Conservation (phyloP, 2,113 vertebrate genomes). For the Perca schrenkii region DNA sequence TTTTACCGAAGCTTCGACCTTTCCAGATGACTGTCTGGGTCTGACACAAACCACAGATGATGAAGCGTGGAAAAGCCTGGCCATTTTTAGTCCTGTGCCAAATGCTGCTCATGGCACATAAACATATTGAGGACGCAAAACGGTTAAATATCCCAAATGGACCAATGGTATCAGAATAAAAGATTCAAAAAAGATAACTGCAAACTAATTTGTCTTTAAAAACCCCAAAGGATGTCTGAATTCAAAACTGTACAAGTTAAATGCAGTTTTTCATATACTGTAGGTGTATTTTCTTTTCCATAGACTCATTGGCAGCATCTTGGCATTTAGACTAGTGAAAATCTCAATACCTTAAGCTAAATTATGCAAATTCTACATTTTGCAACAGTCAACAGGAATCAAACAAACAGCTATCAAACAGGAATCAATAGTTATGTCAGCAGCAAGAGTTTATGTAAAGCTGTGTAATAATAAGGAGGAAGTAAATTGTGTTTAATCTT, state of each 20-base stretch:
- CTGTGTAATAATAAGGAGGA: constrained; percentile 27
- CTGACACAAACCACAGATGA: constrained; percentile 79
- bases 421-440: constrained; percentile 7
- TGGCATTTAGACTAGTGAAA: constrained; percentile 6
- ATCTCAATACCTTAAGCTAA: constrained; percentile 13
- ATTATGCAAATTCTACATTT: constrained; percentile 31
- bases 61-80: constrained; percentile 67
- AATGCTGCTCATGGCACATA: constrained; percentile 26
- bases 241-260: neutral
- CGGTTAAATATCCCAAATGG: constrained; percentile 5
- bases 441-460: constrained; percentile 20
- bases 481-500: constrained; percentile 26
- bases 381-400: constrained; percentile 12
- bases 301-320: constrained; percentile 3
- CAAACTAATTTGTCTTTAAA: neutral
- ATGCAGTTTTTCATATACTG: neutral
- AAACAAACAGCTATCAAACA: neutral
- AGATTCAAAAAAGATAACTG: neutral
- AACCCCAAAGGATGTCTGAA: neutral
- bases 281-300: neutral
- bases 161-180: neutral
- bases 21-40: constrained; percentile 79
- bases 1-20: constrained; percentile 83
- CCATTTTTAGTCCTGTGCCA: constrained; percentile 72
- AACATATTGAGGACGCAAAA: constrained; percentile 17